Percentiles rank a stretch among this genome's conserved stretches.
phyloP scores from a whole-genome alignment of 35 echinoderm and acorn worm genomes.

The Apostichopus parvimensis region DNA sequence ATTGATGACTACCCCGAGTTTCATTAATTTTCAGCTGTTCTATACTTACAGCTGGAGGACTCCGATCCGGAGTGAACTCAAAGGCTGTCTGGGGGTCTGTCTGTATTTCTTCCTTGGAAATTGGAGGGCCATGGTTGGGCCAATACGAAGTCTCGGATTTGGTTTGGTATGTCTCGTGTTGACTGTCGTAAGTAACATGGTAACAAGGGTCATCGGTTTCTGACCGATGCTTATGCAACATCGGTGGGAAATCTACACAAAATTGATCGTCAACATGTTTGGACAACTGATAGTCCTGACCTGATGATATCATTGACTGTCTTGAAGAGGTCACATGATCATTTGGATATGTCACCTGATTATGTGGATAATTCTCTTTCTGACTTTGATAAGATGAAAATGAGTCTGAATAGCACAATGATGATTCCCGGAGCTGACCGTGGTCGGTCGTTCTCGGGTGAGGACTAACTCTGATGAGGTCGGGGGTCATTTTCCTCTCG shows the following conservation, averaged over 20 bases:
- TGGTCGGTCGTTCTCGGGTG: background rate
- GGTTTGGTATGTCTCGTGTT: background rate
- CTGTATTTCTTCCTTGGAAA: no score
- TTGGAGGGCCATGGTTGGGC: background rate
- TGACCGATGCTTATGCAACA: background rate
- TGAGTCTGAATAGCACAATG: background rate
- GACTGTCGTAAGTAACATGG: background rate
- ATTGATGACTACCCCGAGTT: no score
- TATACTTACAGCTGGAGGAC: no score
- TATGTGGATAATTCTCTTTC: no score
- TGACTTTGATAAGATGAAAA: background rate
- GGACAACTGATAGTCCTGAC: background rate
- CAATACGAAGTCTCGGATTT: background rate
- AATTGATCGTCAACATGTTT: background rate
- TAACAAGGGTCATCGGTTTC: background rate
- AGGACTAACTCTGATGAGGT: slow-evolving; percentile 31
- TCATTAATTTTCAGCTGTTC: no score
- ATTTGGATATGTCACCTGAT: background rate
- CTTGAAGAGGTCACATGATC: background rate
- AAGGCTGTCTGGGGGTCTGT: no score
- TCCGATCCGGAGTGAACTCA: no score
- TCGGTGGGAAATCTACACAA: background rate
- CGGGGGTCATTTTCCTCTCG: slow-evolving; percentile 29
- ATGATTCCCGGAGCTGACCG: background rate
- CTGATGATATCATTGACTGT: background rate